Evolutionary conservation across 1,140 invertebrate genomes (phyloP).

Genomic region (Lepidurus couesii): DNA sequence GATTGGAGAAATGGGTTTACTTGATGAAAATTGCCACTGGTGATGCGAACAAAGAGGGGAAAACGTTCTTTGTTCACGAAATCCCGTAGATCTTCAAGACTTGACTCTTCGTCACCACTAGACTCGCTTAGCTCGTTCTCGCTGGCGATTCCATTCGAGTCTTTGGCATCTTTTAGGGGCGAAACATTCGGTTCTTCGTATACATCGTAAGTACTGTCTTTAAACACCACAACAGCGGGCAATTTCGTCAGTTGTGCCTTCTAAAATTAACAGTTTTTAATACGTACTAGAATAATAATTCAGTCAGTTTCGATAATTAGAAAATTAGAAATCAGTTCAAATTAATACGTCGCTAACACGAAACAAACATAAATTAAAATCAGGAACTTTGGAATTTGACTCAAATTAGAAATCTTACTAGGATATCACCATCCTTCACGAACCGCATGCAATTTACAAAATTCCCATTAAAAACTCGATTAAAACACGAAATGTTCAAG

Average conservation of each 20-base stretch:
- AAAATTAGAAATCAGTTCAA: too few species aligned
- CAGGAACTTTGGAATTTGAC: neutral
- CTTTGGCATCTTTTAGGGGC: conserved; percentile 11
- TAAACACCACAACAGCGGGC: conserved; percentile 75
- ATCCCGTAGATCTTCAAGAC: conserved; percentile 55
- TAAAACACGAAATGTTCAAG: too few species aligned
- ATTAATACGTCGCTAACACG: too few species aligned
- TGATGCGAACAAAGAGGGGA: conserved; percentile 80
- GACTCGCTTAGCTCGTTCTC: conserved; percentile 22
- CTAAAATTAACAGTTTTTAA: conserved; percentile 31
- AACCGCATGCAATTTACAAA: conserved; percentile 41
- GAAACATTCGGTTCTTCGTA: conserved; percentile 55
- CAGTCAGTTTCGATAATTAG: neutral
- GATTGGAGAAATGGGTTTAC: conserved; percentile 43
- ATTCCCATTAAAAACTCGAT: too few species aligned
- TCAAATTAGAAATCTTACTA: conserved; percentile 15
- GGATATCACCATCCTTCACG: conserved; percentile 49
- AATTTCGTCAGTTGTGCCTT: conserved; percentile 32
- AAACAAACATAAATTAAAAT: too few species aligned
- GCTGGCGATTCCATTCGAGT: conserved; percentile 16
- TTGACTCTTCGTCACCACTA: conserved; percentile 50
- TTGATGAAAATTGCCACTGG: conserved; percentile 73
- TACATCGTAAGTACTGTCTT: conserved; percentile 63
- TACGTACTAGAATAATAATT: neutral
- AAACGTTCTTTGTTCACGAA: conserved; percentile 91